Conservation (phyloP, 1,140 invertebrate genomes). For the Anoplophora glabripennis region DNA sequence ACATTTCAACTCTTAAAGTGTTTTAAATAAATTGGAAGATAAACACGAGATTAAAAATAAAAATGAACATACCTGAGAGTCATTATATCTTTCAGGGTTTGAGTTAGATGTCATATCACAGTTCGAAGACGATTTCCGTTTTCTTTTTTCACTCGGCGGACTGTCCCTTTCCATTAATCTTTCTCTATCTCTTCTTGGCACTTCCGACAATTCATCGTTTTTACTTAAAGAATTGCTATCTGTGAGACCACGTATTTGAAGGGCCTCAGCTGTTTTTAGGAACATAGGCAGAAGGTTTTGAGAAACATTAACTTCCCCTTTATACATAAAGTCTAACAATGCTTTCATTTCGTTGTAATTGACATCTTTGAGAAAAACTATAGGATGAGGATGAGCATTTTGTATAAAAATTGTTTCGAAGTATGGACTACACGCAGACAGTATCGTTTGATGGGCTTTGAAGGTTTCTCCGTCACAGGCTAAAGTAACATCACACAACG, state of each 20-base stretch:
- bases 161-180: conserved; percentile 38
- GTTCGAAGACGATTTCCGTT: conserved; percentile 67
- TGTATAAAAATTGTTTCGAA: conserved; percentile 91
- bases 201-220: conserved; percentile 37
- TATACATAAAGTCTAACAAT: conserved; percentile 87
- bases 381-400: conserved; percentile 87
- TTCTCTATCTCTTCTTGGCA: conserved; percentile 38
- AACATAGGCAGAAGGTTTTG: conserved; percentile 84
- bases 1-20: no score
- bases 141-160: conserved; percentile 59
- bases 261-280: conserved; percentile 85
- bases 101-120: conserved; percentile 68
- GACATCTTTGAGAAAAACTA: conserved; percentile 89
- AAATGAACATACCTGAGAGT: conserved; percentile 58
- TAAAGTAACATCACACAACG: conserved; percentile 87
- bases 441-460: conserved; percentile 89
- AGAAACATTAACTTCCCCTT: conserved; percentile 84
- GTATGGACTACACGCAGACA: conserved; percentile 92
- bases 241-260: conserved; percentile 86
- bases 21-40: not conserved
- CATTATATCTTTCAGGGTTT: conserved; percentile 61
- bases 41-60: not conserved
- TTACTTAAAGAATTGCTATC: conserved; percentile 71
- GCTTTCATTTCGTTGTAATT: conserved; percentile 83
- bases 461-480: conserved; percentile 89